phyloP scores from a whole-genome alignment of 2,888 invertebrate genomes.

The Drosophila meridionalis region DNA sequence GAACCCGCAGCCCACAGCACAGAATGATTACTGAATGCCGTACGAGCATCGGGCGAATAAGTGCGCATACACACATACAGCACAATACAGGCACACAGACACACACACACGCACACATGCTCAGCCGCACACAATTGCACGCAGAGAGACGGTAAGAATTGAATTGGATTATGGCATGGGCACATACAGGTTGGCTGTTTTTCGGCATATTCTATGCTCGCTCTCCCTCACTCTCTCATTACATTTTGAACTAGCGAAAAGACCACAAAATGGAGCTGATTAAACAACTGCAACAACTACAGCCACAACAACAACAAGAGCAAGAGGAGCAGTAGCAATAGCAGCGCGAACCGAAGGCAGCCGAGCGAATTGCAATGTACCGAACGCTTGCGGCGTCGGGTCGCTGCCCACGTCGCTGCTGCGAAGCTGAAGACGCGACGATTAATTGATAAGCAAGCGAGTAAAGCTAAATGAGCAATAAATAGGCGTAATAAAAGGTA shows the following conservation, averaged over 20 bases:
- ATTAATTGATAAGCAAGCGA: constrained; percentile 63
- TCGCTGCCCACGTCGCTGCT: constrained; percentile 27
- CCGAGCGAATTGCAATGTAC: constrained; percentile 58
- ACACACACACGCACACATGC: constrained; percentile 6
- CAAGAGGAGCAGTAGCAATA: constrained; percentile 7
- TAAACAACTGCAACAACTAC: constrained; percentile 37
- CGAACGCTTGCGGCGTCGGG: constrained; percentile 22
- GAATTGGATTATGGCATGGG: constrained; percentile 63
- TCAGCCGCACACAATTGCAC: constrained; percentile 19
- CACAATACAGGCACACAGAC: constrained; percentile 1
- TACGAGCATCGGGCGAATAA: constrained; percentile 65
- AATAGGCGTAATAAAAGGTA: constrained; percentile 38
- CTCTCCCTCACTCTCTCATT: constrained; percentile 27
- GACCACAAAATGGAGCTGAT: constrained; percentile 65
- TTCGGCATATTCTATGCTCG: constrained; percentile 37
- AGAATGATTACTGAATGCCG: constrained; percentile 83
- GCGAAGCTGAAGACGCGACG: constrained; percentile 36
- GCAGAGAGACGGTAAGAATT: constrained; percentile 58
- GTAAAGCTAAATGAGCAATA: constrained; percentile 47
- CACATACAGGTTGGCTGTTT: constrained; percentile 51
- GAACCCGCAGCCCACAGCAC: constrained; percentile 82
- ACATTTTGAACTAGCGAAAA: constrained; percentile 14
- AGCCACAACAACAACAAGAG: constrained; percentile 1
- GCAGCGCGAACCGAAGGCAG: constrained; percentile 42
- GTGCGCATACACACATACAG: constrained; percentile 43